Evolutionary conservation across 1,140 invertebrate species (phyloP), one percentile per base, ranked within the genome.

Genomic region (Aphelenchoides besseyi): DNA sequence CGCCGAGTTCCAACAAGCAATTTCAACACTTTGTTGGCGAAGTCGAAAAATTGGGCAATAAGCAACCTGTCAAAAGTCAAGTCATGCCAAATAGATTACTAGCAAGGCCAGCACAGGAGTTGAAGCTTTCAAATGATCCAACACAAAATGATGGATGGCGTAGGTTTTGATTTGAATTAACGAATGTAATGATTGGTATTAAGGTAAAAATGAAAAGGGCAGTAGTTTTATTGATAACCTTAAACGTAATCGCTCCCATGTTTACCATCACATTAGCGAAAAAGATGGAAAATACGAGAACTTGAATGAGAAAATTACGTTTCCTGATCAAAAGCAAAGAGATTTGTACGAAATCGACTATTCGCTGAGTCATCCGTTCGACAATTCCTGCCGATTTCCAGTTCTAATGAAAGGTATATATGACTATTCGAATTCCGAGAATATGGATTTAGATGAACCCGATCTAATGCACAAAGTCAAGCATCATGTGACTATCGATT

Each of bases 401-500:
- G 59, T 61, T n/a, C 30, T 61, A 28, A 61, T 18, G 33, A 61
- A 61, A 61, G 59, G 59, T 61, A 16, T 48, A 12, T 48, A 16
- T 23, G n/a, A n/a, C n/a, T n/a, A n/a, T n/a, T n/a, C n/a, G n/a
- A n/a, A n/a, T n/a, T n/a, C n/a, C n/a, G n/a, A n/a, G n/a, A n/a
- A n/a, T n/a, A n/a, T n/a, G n/a, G n/a, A n/a, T 61, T 61, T 2
- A 61, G 59, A 61, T 2, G 59, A 61, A 61, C n/a, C n/a, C 2
- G 59, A 61, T 36, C 59, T 61, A 16, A 18, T 61, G 2, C 59
- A 30, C 2, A 2, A 61, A n/a, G 59, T 61, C 18, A 30, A 30
- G 2, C 59, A 61, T 30, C 30, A 61, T 29, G 59, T 30, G n/a
- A n/a, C n/a, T n/a, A 61, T 30, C n/a, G 30, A 30, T 2, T 61